Base-by-base conservation (phyloP, 2,797 vertebrate species). In the Pogoniulus pusillus region DNA sequence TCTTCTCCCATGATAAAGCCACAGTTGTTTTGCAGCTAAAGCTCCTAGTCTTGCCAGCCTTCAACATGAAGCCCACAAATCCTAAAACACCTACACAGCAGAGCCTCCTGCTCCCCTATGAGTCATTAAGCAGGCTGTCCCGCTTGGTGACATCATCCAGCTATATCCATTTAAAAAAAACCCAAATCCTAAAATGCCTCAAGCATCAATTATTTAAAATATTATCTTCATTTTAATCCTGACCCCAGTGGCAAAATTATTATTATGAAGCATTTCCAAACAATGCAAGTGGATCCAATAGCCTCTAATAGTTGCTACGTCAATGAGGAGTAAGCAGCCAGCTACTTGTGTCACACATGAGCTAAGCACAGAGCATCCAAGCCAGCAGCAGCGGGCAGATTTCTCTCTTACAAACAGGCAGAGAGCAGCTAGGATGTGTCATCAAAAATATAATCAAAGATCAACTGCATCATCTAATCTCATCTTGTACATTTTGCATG, bases 71-170 rank as follows among this genome's bases (percentile, higher is more conserved):
- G 92, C 89, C 93, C 87, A 93, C 95, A 96, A 96, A 96, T 91
- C 84, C 95, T 85, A 55, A 6, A 78, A 93, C 95, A 96, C 93
- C 96, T 94, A 96, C 96, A 93, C 93, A 94, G 94, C 70, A 78
- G 85, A 93, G 94, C 79, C 89, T 95, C 93, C 94, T 91, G 87
- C 93, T 94, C 93, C 88, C 90, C 68, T 90, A 47, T 96, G 96
- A 97, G 93, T 97, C 96, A 97, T 37, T 89, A 87, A 76, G 84
- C 91, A 96, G 95, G 70, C 91, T 87, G 86, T 94, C 93, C 95
- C 53, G 7, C 91, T 66, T 76, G 75, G 53, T 94, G 94, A 95
- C 91, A 93, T 91, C 93, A 95, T 58, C 77, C 87, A 68, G 76
- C 89, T 96, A 49, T 66, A 87, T 30, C 53, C 13, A 17, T 72